phyloP scores from a whole-genome alignment of 1,140 invertebrate genomes.

The Diabrotica virgifera region DNA sequence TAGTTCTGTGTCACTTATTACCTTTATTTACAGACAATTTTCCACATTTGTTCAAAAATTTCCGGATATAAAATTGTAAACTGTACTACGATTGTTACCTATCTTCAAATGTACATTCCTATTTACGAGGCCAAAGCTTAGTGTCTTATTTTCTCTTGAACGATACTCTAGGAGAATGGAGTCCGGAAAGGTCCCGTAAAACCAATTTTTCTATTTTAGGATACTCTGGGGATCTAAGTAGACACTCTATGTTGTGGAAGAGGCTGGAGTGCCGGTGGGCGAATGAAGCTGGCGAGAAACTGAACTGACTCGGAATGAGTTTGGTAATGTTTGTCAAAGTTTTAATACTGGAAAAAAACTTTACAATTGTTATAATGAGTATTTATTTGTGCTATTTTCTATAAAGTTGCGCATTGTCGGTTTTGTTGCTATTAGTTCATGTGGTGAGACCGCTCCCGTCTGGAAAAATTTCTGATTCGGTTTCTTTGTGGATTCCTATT shows the following conservation, averaged over 20 bases:
- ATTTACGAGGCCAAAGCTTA: not conserved
- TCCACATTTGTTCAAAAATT: no score
- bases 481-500: no score
- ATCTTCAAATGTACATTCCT: not conserved
- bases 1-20: no score
- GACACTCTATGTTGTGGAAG: slow-evolving; percentile 13
- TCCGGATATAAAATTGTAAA: no score
- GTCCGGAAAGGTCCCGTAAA: slow-evolving; percentile 12
- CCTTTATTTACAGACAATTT: no score
- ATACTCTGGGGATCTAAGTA: slow-evolving; percentile 21
- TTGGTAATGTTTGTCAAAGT: not conserved
- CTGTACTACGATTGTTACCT: not conserved
- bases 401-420: no score
- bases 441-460: no score
- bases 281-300: not conserved
- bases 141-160: slow-evolving; percentile 1
- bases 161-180: slow-evolving; percentile 17
- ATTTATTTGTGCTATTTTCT: no score
- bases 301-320: not conserved
- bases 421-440: no score
- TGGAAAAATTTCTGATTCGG: no score
- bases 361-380: no score
- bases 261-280: slow-evolving; percentile 4
- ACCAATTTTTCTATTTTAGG: slow-evolving; percentile 17
- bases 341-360: not conserved